Conservation (phyloP, 2,797 vertebrate species). For the Bradypodion ventrale region DNA sequence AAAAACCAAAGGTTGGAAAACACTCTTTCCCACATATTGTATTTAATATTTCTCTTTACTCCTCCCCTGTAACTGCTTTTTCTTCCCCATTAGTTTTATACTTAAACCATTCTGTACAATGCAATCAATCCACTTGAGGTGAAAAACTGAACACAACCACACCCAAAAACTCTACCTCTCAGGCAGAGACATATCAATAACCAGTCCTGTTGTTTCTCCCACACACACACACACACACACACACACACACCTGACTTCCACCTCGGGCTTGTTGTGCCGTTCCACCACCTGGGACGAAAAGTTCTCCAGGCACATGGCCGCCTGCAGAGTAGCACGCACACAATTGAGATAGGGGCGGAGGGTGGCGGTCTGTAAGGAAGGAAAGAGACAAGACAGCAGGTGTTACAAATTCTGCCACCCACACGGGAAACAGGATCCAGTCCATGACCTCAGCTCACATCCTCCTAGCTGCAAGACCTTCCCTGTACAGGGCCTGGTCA, state of each 20-base stretch:
- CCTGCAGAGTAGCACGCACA: conserved; percentile 94
- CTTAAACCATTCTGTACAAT: background rate
- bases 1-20: too few relatives aligned
- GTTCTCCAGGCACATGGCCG: conserved; percentile 95
- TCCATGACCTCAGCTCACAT: too few relatives aligned
- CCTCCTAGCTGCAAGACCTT: background rate
- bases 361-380: conserved; percentile 85
- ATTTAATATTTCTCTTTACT: too few relatives aligned
- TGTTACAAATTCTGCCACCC: background rate
- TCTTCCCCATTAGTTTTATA: background rate
- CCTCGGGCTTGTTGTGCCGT: conserved; percentile 97
- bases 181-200: too few relatives aligned
- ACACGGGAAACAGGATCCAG: too few relatives aligned
- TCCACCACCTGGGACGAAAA: conserved; percentile 98
- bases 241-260: conserved; percentile 89
- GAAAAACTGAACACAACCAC: background rate
- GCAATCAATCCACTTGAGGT: background rate
- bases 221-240: too few relatives aligned
- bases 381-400: background rate
- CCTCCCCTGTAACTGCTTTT: background rate
- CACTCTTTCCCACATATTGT: too few relatives aligned
- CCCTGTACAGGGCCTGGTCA: background rate
- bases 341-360: conserved; percentile 96
- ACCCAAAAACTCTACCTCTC: background rate
- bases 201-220: too few relatives aligned